Evolutionary conservation across 1,140 invertebrate species (phyloP), one percentile per base, ranked within the genome.

Genomic region (Chlorops oryzae): DNA sequence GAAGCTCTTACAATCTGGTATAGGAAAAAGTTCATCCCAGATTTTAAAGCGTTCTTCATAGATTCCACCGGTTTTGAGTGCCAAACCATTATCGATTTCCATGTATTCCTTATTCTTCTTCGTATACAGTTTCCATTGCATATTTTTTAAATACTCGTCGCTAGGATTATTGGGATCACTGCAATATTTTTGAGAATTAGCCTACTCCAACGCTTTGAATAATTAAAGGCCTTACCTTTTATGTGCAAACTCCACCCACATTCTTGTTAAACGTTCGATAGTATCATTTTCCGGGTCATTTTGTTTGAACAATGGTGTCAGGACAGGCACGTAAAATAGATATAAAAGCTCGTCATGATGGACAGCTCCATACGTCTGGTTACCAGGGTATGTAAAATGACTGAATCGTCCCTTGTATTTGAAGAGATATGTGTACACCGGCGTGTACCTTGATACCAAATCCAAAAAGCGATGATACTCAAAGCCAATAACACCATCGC

Each of bases 301-400:
- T 41, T 55, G 52, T 27, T 70, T 73, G 4, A 78, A 71, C 9
- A 62, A 50, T 0, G 75, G 73, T 18, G 74, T 63, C 3, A 67
- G 6, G 2, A 62, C 50, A 0, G 68, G 65, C 3, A 74, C 73
- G 47, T 73, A 74, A 52, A 81, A 81, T n/a, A 83, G 47, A 56
- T 84, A 83, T 24, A 81, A 67, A 3, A 82, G 64, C 54, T 84
- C 81, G 55, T 83, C 81, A 49, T 78, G 75, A 57, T 83, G 81
- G 3, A 74, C 74, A 3, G 77, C 74, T 4, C 75, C 76, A 39
- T 64, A 72, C 6, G 74, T 67, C n/a, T 65, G 35, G 47, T 69
- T 72, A 13, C 70, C 65, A 18, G 61, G 59, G 73, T 65, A 76
- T 53, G 71, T 58, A 15, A 70, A 69, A 44, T 75, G 73, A 59